A percentile compares a stretch with the other conserved stretches of the same genome.
Conservation (phyloP, 2,797 vertebrate species). For the Sphenodon punctatus region DNA sequence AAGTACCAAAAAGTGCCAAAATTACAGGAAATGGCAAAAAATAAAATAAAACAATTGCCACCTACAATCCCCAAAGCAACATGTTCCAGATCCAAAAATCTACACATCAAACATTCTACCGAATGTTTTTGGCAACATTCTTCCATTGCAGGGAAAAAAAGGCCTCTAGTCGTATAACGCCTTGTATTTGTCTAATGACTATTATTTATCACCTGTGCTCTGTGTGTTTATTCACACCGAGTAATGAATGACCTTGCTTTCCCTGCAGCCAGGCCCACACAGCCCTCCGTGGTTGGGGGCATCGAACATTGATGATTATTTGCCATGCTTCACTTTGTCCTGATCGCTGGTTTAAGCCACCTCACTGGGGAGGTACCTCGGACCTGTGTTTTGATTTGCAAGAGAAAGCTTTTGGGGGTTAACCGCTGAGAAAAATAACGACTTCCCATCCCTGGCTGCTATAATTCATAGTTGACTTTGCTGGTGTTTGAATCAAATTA, state of each 20-base stretch:
- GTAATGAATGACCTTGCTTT: constrained; percentile 87
- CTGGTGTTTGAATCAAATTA: constrained; percentile 45
- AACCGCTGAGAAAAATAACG: constrained; percentile 40
- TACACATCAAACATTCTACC: too few relatives aligned
- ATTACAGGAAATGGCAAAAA: too few relatives aligned
- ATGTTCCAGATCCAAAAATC: too few relatives aligned
- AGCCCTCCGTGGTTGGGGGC: constrained; percentile 59
- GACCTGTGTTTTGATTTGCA: constrained; percentile 22
- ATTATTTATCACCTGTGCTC: constrained; percentile 82
- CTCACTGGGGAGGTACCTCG: constrained; percentile 51
- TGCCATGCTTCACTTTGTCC: constrained; percentile 82
- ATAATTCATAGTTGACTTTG: constrained; percentile 41
- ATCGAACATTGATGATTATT: constrained; percentile 69
- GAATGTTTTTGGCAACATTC: too few relatives aligned
- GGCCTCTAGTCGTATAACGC: too few relatives aligned
- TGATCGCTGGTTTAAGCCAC: constrained; percentile 54
- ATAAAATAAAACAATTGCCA: too few relatives aligned
- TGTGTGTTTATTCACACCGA: constrained; percentile 72
- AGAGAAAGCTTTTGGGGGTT: constrained; percentile 47
- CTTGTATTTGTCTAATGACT: constrained; percentile 74
- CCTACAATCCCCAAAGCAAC: too few relatives aligned
- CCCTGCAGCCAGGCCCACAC: constrained; percentile 69
- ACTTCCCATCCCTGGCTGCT: constrained; percentile 3
- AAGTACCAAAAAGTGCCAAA: too few relatives aligned
- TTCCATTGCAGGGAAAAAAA: too few relatives aligned